phyloP scores from a whole-genome alignment of 2,797 vertebrate species.

The Platyrinchus mystaceus region DNA sequence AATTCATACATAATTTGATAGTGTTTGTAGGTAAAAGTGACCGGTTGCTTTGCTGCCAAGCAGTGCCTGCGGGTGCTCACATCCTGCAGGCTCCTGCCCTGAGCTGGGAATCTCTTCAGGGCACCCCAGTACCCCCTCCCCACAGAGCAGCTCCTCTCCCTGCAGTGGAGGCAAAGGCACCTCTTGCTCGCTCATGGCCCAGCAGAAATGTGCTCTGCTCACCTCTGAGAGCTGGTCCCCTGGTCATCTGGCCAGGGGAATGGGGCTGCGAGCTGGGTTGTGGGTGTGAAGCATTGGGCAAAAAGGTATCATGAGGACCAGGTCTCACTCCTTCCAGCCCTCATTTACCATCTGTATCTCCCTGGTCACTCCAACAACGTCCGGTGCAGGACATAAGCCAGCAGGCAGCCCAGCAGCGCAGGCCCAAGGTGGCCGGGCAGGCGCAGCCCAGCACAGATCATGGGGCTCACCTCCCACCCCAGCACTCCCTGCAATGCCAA shows the following conservation, averaged over 20 bases:
- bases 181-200: not conserved
- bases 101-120: fast-evolving
- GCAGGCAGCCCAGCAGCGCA: constrained; percentile 13
- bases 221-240: not conserved
- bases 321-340: not conserved
- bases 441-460: not conserved
- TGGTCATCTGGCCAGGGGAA: fast-evolving
- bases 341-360: fast-evolving
- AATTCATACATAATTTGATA: not conserved
- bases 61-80: fast-evolving
- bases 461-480: not conserved
- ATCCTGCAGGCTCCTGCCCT: not conserved
- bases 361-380: not conserved
- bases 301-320: fast-evolving
- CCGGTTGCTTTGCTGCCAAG: not conserved
- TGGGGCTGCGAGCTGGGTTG: fast-evolving
- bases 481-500: constrained; percentile 26
- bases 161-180: fast-evolving
- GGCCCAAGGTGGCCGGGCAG: not conserved
- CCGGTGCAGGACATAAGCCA: not conserved
- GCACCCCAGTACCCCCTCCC: not conserved
- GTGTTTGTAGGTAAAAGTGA: not conserved
- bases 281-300: fast-evolving
- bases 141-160: not conserved
- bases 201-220: not conserved